Percentiles rank a stretch among this genome's conserved stretches.
phyloP scores from a whole-genome alignment of 2,888 invertebrate species.

The Drosophila limbata region DNA sequence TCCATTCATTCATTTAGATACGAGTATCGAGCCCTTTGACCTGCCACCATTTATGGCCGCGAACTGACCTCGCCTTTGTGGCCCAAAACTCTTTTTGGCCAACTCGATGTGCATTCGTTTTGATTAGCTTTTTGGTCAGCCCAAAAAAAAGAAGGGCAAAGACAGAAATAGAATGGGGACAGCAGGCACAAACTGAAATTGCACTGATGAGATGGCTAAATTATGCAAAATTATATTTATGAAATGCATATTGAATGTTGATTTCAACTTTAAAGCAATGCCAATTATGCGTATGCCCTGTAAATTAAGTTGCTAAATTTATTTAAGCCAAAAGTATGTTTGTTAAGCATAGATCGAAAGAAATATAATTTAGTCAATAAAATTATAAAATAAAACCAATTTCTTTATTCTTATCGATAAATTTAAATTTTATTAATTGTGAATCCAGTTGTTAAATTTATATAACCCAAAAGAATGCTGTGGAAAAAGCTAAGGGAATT shows the following conservation, averaged over 20 bases:
- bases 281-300: not conserved
- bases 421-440: no score
- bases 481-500: not conserved
- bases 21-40: constrained; percentile 36
- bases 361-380: no score
- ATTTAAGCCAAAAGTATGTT: not conserved
- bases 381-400: no score
- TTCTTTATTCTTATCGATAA: no score
- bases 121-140: constrained; percentile 64
- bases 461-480: not conserved
- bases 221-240: constrained; percentile 40
- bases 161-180: not conserved
- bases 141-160: not conserved
- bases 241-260: constrained; percentile 42
- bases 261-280: not conserved
- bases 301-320: not conserved
- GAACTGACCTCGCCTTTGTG: constrained; percentile 49
- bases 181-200: constrained; percentile 43
- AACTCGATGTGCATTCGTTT: constrained; percentile 64
- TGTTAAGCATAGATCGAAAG: no score
- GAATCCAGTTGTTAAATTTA: no score
- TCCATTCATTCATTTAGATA: constrained; percentile 10
- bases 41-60: constrained; percentile 38
- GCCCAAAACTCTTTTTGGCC: constrained; percentile 11
- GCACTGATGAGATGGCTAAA: constrained; percentile 59